Evolutionary conservation across 2,888 invertebrate genomes (phyloP).

Genomic region (Protodeltote pygarga): DNA sequence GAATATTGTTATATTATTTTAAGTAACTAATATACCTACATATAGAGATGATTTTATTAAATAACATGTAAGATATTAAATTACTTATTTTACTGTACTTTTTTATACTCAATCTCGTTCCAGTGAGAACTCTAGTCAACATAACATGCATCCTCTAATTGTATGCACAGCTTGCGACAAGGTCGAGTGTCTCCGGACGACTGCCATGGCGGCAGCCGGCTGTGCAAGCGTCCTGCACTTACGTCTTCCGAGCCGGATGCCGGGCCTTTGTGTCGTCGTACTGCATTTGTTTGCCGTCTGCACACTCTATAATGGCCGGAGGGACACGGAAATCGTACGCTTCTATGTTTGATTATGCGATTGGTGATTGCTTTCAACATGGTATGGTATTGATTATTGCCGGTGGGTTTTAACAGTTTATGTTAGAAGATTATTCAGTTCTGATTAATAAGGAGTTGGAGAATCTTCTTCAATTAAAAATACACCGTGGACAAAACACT

Average conservation of each 20-base stretch:
- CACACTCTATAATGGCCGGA: background rate
- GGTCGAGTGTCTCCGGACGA: constrained; percentile 33
- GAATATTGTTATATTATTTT: no score
- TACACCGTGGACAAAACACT: no score
- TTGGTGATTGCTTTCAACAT: constrained; percentile 14
- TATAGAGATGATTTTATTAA: no score
- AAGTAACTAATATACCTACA: no score
- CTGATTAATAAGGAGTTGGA: no score
- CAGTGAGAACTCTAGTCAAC: constrained; percentile 1
- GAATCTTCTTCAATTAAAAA: no score
- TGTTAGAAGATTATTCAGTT: no score
- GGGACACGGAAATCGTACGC: background rate
- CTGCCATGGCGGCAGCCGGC: constrained; percentile 26
- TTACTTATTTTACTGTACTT: no score
- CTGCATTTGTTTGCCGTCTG: constrained; percentile 28
- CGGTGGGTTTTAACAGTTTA: no score
- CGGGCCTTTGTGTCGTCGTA: constrained; percentile 38
- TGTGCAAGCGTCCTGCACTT: constrained; percentile 48
- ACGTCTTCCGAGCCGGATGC: constrained; percentile 46
- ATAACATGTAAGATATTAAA: no score
- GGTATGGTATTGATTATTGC: background rate
- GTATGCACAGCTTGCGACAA: constrained; percentile 26
- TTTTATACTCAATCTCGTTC: background rate
- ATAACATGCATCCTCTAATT: constrained; percentile 11
- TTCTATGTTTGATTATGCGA: constrained; percentile 10